Evolutionary conservation across 37 sponge, comb jelly and placozoan genomes (phyloP), one percentile per base, ranked within the genome.

Genomic region (Corticium candelabrum): DNA sequence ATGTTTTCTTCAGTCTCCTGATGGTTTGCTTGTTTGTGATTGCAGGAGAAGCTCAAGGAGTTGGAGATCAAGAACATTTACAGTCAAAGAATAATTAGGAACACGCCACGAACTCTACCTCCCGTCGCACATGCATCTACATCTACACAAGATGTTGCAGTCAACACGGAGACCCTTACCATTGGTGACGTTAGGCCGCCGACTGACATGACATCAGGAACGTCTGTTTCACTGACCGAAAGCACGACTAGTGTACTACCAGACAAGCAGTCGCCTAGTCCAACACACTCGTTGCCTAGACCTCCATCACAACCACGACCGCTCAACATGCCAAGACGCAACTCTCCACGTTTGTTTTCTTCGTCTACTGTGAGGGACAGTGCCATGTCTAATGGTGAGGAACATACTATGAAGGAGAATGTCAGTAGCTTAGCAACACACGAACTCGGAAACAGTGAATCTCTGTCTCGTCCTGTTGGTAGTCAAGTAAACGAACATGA

Each of bases 1-100:
- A n/a, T n/a, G n/a, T n/a, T n/a, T n/a, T n/a, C n/a, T n/a, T n/a
- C n/a, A n/a, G n/a, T n/a, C n/a, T n/a, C n/a, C n/a, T n/a, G n/a
- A n/a, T n/a, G n/a, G n/a, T n/a, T n/a, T n/a, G n/a, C n/a, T n/a
- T n/a, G n/a, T n/a, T n/a, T n/a, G n/a, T n/a, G 62, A 11, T 11
- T 78, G 0, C 67, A 90, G 90, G 90, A 87, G 36, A 90, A 84
- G 35, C 81, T 79, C 31, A 83, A 78, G 67, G 90, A 90, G 50
- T 62, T 90, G 76, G 88, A 83, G 40, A 78, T 90, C 38, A 39
- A 82, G 79, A 90, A 90, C 79, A 90, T 90, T 41, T 90, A 90
- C 79, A 82, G 80, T 7, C 82, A 85, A 39, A 36, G 89, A 41
- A 79, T 89, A 29, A 56, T 76, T 0, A 71, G 68, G 39, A 85